Base-by-base conservation (phyloP, 1,140 invertebrate genomes). In the Lerema accius region DNA sequence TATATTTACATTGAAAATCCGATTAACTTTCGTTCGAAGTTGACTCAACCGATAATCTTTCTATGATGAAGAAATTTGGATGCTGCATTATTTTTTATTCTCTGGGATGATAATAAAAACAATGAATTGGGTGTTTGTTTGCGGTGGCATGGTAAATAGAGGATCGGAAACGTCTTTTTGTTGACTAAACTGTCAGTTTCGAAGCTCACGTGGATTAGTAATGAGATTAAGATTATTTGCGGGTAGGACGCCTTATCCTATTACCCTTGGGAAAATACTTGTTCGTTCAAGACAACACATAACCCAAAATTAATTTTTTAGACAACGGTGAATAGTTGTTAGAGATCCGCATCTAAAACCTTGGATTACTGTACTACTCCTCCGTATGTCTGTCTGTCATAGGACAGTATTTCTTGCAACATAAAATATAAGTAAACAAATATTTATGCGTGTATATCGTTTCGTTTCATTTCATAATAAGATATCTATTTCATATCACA, bases 1-100 rank as follows among this genome's bases (percentile, higher is more conserved):
- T 76, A 80, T 67, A 73, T 78, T 84, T 81, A 82, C 80, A 80
- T 81, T 73, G 80, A 76, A 78, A 82, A 84, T 80, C 78, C 76
- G 78, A 84, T 86, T 82, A 82, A 73, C 76, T 78, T 77, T 70
- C 67, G 69, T 78, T 75, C 68, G 42, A 50, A 58, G 72, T 58
- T 46, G 55, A 67, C 69, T 68, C 60, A 67, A 65, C 59, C 56
- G 69, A 70, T 77, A 75, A 77, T 81, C 74, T 73, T 63, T 50
- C 53, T 26, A 58, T 59, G 60, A 76, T 62, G 71, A 71, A 69
- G 69, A 63, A 56, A 66, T 63, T 53, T 75, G 68, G 69, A 68
- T 55, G 70, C 67, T 67, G 61, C 51, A 62, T 66, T 65, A 68
- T 48, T 67, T 74, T 73, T 72, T 84, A 71, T 58, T 48, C 51